These are phyloP conservation scores for Microcebus lehilahytsara DNA, from an alignment of 2,113 vertebrate species.

Conservation along the genomic window DNA sequence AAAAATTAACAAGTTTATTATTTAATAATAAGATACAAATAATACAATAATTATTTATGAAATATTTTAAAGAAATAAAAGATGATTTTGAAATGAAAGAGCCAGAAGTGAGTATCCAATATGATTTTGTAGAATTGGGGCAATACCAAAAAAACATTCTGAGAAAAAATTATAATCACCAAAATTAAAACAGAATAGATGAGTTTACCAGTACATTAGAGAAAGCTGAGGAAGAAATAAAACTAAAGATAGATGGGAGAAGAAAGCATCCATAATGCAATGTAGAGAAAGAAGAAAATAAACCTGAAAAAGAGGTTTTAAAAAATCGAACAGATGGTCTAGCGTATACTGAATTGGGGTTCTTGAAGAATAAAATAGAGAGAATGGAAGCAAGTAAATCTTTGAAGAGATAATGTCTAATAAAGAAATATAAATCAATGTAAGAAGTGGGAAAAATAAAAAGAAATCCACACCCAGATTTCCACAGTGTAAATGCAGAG, in stretches of 20 bases:
- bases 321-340: neutral
- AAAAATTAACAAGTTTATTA: neutral
- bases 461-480: neutral
- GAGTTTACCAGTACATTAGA: neutral
- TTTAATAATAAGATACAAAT: neutral
- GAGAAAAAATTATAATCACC: neutral
- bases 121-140: neutral
- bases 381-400: neutral
- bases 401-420: neutral
- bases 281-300: neutral
- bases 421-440: neutral
- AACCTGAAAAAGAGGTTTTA: neutral
- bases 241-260: neutral
- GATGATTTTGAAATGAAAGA: neutral
- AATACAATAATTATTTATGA: neutral
- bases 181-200: neutral
- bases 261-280: neutral
- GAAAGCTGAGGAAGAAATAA: neutral
- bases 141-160: neutral
- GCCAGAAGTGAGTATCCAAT: neutral
- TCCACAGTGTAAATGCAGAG: neutral
- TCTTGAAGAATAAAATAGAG: neutral
- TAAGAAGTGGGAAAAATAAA: neutral
- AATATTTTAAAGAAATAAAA: slow-evolving; percentile 12
- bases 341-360: neutral